A percentile compares a stretch with the other conserved stretches of the same genome.
These are phyloP conservation scores for Cetoscarus ocellatus DNA, from an alignment of 2,797 vertebrate species.

Conservation along the genomic window DNA sequence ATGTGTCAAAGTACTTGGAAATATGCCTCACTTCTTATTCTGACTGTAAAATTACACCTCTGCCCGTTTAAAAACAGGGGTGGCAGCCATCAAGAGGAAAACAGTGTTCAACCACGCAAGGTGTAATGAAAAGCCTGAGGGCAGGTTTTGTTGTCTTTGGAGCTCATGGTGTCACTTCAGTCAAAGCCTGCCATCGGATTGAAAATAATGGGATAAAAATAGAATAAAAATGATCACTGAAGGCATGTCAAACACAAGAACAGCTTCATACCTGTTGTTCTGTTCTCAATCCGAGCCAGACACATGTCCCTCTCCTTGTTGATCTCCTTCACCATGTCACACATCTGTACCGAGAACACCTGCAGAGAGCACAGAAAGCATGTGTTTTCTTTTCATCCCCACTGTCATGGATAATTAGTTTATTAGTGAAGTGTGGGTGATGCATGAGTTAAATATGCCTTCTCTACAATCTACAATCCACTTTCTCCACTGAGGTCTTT, in stretches of 20 bases:
- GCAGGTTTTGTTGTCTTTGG: conserved; percentile 39
- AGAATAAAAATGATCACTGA: conserved; percentile 1
- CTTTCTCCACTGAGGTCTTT: not conserved
- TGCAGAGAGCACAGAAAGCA: conserved; percentile 52
- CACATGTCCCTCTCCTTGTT: conserved; percentile 75
- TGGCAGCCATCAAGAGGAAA: conserved; percentile 25
- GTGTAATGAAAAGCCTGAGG: conserved; percentile 21
- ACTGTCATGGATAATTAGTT: conserved; percentile 5
- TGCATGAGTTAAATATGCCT: not conserved
- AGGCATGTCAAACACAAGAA: not conserved
- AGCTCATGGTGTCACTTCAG: conserved; percentile 31
- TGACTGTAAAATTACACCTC: conserved; percentile 3
- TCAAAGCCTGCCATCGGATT: not conserved
- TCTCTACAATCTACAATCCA: conserved; percentile 1
- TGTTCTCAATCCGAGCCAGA: conserved; percentile 75
- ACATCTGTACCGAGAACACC: conserved; percentile 77
- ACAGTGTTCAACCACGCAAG: conserved; percentile 35
- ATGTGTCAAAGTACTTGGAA: too few relatives aligned
- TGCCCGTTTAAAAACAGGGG: conserved; percentile 5
- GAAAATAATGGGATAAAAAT: not conserved
- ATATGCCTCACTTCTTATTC: too few relatives aligned
- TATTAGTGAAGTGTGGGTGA: not conserved
- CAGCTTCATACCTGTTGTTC: conserved; percentile 75
- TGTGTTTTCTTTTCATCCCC: not conserved
- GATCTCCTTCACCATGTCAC: conserved; percentile 79